phyloP scores from a whole-genome alignment of 1,140 invertebrate species.

The Bemisia tabaci region DNA sequence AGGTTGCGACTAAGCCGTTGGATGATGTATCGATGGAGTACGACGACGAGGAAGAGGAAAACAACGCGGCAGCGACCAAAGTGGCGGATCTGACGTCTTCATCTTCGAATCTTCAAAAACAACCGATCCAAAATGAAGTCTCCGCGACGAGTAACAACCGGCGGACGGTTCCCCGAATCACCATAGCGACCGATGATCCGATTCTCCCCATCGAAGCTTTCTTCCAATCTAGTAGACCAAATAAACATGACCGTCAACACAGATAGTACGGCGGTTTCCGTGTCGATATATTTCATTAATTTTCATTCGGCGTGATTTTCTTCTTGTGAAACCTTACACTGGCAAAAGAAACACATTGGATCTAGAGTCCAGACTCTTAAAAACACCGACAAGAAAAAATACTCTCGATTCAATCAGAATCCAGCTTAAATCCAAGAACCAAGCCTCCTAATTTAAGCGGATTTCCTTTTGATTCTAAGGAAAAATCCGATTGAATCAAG shows the following conservation, averaged over 20 bases:
- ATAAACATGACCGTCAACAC: not conserved
- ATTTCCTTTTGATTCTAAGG: no score
- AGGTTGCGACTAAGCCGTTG: not conserved
- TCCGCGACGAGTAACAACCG: slow-evolving; percentile 24
- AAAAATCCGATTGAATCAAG: no score
- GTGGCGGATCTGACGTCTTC: slow-evolving; percentile 38
- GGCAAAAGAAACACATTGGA: no score
- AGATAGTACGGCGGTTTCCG: no score
- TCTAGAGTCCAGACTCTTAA: no score
- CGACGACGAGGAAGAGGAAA: slow-evolving; percentile 13
- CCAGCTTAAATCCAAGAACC: no score
- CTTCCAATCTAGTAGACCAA: slow-evolving; percentile 28
- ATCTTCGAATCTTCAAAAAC: slow-evolving; percentile 33
- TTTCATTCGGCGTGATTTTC: no score
- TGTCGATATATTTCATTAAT: no score
- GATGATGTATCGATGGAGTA: slow-evolving; percentile 2
- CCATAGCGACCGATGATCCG: slow-evolving; percentile 35
- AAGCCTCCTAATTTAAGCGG: no score
- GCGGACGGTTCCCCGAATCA: slow-evolving; percentile 27
- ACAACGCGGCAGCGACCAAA: slow-evolving; percentile 27
- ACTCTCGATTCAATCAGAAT: no score
- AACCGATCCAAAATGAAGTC: slow-evolving; percentile 32
- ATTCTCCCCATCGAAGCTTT: slow-evolving; percentile 39
- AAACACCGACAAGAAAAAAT: no score
- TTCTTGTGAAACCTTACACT: no score